phyloP scores from a whole-genome alignment of 2,888 invertebrate species.

The Xestia sexstrigata region DNA sequence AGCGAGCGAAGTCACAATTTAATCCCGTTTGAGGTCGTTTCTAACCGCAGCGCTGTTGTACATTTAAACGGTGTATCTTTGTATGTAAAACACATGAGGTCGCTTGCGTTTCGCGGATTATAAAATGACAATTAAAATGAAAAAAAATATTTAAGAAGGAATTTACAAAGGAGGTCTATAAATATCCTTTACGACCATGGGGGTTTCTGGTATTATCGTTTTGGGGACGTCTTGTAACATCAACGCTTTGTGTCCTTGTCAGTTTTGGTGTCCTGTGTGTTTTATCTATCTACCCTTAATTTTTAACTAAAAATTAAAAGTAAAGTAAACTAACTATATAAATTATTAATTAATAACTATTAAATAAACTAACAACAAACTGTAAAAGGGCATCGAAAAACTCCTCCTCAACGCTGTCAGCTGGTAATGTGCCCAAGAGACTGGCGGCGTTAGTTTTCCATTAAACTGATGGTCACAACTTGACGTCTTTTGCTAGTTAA shows the following conservation, averaged over 20 bases:
- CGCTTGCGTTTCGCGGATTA: constrained; percentile 2
- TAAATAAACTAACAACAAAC: too few relatives aligned
- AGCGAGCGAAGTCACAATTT: constrained; percentile 50
- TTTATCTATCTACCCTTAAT: too few relatives aligned
- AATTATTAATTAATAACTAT: too few relatives aligned
- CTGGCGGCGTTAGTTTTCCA: too few relatives aligned
- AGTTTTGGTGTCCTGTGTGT: not conserved
- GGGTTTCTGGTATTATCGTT: not conserved
- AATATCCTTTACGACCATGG: constrained; percentile 7
- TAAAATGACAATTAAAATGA: constrained; percentile 15
- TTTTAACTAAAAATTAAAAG: too few relatives aligned
- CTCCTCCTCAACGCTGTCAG: too few relatives aligned
- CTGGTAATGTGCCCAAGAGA: too few relatives aligned
- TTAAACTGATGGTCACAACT: not conserved
- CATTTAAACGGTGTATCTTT: constrained; percentile 48
- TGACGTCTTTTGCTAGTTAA: not conserved
- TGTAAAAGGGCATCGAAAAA: too few relatives aligned
- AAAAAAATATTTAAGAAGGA: constrained; percentile 5
- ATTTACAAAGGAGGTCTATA: constrained; percentile 21
- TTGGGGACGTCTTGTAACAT: not conserved
- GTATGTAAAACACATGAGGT: constrained; percentile 28
- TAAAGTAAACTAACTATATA: too few relatives aligned
- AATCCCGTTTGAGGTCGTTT: constrained; percentile 60
- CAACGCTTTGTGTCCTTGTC: not conserved
- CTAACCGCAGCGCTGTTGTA: constrained; percentile 20